Evolutionary conservation across 2,113 vertebrate species (phyloP), one percentile per base, ranked within the genome.

Genomic region (Etheostoma cragini): DNA sequence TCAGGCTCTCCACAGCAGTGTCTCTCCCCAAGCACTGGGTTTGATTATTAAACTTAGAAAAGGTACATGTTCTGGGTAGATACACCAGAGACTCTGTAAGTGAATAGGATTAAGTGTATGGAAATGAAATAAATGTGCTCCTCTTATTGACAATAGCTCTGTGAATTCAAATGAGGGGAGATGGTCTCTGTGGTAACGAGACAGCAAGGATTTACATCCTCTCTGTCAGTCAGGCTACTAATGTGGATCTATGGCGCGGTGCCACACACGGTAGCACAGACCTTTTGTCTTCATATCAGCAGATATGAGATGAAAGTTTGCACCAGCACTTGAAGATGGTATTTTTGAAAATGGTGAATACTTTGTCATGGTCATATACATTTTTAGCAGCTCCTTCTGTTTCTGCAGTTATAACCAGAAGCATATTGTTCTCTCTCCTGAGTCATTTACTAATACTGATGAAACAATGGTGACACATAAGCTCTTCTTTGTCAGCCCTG

Each of bases 31-130:
- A 89, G 89, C 72, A 19, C 62, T 35, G n/a, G 52, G 35, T 61
- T n/a, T 81, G 84, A 91, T 90, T 94, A 89, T 90, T 85, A 89
- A 87, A 92, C 81, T 84, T 76, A 92, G 89, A 90, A 90, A 91
- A 88, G 88, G 88, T 90, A 85, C 88, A 91, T 90, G 88, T 88
- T 89, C 86, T 78, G 76, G 63, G 62, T 68, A 78, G 78, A 73
- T 77, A 78, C 88, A 73, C 91, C 24, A 67, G 87, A 87, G 90
- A 89, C 86, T 22, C 62, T 46, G 63, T 61, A 84, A 92, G 91
- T 88, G 85, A 92, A 84, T 64, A 77, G 85, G 80, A 82, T 72
- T 86, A 83, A 91, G 86, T 80, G 53, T 87, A 87, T 84, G 91
- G 84, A 91, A 94, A 93, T 93, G 52, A 86, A 93, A 93, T 89